Percentiles rank a stretch among this genome's conserved stretches.
Evolutionary conservation across 2,797 vertebrate genomes (phyloP).

Genomic region (Parotocinclus haroldoi): DNA sequence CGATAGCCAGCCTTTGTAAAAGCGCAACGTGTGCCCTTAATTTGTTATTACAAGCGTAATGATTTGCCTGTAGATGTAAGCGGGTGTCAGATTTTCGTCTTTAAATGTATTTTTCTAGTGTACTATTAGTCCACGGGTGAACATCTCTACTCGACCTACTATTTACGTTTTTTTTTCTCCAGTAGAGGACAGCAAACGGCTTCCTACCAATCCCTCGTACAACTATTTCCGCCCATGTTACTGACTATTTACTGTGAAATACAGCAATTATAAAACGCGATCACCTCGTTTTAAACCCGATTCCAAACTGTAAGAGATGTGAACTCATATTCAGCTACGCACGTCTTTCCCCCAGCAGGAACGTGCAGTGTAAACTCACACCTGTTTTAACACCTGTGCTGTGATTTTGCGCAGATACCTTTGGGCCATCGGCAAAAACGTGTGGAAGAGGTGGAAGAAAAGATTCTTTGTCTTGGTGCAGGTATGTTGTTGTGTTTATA

Average conservation of each 20-base stretch:
- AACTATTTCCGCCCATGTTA: background rate
- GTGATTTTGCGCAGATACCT: constrained; percentile 78
- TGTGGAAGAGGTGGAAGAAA: constrained; percentile 99
- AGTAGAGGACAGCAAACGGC: constrained; percentile 59
- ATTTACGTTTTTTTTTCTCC: constrained; percentile 31
- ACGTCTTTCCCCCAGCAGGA: background rate
- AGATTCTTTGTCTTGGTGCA: constrained; percentile 97
- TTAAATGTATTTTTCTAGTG: no score
- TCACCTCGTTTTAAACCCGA: no score
- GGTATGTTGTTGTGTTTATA: constrained; percentile 68
- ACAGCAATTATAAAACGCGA: background rate
- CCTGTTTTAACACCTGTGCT: constrained; percentile 20
- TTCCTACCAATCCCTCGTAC: background rate
- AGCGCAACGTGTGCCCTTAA: no score
- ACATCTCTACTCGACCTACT: no score
- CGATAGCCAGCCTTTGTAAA: no score
- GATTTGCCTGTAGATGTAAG: no score
- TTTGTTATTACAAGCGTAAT: no score
- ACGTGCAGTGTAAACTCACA: background rate
- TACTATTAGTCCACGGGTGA: no score
- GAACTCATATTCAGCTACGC: no score
- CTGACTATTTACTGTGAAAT: background rate
- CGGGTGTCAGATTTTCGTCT: no score
- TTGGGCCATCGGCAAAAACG: constrained; percentile 96
- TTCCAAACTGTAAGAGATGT: no score